Base-by-base conservation (phyloP, 1,140 invertebrate species). In the Drosophila neocordata region DNA sequence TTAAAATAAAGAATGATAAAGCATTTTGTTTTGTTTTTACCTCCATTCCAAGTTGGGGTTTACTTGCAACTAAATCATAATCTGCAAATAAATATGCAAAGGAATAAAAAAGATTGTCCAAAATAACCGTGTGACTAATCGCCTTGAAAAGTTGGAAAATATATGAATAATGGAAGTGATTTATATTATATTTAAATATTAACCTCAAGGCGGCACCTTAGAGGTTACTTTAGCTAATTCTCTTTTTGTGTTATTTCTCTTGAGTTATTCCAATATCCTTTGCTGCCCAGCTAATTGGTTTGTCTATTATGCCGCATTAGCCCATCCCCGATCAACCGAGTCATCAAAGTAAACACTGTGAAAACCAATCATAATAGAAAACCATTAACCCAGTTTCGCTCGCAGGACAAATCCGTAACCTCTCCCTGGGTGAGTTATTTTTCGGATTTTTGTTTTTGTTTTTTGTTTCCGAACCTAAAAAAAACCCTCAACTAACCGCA, bases 351-450 rank as follows among this genome's bases (percentile, higher is more conserved):
- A 79, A 79, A 79, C 62, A 79, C 55, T 57, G 53, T 65, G 3
- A 78, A 65, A 72, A 64, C 69, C 70, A 79, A 79, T 79, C 76
- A 74, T 69, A 70, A 64, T 58, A 27, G 62, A 52, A 79, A 79
- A 57, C 77, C 77, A 79, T 79, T 79, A 79, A 79, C 77, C 77
- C 77, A 79, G 62, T 75, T 79, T 62, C 20, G 27, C 35, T 56
- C 52, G 34, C 61, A 38, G 69, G 64, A 18, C 41, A 57, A 64
- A 18, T 58, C 18, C 24, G 9, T 9, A 13, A 27, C 5, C 15
- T 12, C 20, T 31, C 27, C 27, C 6, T 7, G 27, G 4, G 5
- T 4, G 27, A 1, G 27, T 1, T 31, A 6, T 31, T 31, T 31
- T 6, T 62, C n/a, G n/a, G n/a, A n/a, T n/a, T 65, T 61, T 58